Conservation (phyloP, 2,113 vertebrate species). For the Pachyramphus minor region DNA sequence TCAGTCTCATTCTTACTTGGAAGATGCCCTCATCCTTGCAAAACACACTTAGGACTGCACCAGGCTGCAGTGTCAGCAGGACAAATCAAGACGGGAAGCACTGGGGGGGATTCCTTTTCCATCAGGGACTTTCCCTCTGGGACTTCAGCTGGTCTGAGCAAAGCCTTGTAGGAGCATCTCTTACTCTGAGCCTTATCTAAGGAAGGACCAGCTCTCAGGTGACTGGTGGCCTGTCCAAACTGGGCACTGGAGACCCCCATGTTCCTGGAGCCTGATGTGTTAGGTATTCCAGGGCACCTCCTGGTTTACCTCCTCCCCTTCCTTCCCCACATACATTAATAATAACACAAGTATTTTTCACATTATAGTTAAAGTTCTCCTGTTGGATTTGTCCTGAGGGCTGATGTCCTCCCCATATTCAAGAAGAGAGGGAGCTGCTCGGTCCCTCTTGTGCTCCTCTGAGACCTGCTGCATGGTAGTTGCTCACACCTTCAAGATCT, state of each 20-base stretch:
- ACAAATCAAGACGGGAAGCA: background rate
- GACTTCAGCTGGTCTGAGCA: background rate
- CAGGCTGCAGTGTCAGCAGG: background rate
- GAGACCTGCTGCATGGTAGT: background rate
- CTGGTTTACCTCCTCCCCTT: background rate
- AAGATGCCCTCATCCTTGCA: background rate
- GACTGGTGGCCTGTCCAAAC: background rate
- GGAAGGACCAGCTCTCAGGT: background rate
- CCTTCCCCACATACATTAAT: background rate
- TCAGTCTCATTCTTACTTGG: background rate
- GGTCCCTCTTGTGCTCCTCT: background rate
- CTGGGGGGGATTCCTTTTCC: background rate
- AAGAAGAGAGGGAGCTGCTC: background rate
- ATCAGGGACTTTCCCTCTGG: background rate
- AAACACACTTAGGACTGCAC: background rate
- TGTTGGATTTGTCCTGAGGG: background rate
- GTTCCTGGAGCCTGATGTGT: background rate
- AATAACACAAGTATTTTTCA: background rate
- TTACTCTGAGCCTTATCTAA: background rate
- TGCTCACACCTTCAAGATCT: background rate
- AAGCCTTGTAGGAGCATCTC: background rate
- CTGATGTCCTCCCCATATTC: too few relatives aligned
- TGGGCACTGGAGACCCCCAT: accelerated
- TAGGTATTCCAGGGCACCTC: background rate
- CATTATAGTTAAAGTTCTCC: background rate